Conservation (phyloP, 2,888 invertebrate species). For the Macrosiphum euphorbiae region DNA sequence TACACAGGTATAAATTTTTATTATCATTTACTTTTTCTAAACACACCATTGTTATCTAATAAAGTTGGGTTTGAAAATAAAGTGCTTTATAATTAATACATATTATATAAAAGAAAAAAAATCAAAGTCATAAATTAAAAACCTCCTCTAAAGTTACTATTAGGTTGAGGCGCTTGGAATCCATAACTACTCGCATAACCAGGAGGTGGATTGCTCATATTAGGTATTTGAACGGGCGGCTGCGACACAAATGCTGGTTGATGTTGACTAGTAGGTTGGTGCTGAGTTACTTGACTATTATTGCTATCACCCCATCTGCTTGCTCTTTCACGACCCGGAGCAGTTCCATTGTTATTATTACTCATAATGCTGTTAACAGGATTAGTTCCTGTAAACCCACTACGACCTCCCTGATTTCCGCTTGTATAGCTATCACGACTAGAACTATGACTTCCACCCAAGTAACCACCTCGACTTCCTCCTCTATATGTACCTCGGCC, state of each 20-base stretch:
- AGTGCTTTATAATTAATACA: conserved; percentile 44
- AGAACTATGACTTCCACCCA: conserved; percentile 29
- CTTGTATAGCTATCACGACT: conserved; percentile 44
- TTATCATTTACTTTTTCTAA: conserved; percentile 13
- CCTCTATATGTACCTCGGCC: conserved; percentile 29
- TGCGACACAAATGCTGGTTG: conserved; percentile 55
- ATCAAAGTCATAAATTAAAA: conserved; percentile 45
- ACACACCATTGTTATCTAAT: conserved; percentile 30
- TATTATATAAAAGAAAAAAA: conserved; percentile 8
- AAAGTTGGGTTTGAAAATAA: conserved; percentile 49
- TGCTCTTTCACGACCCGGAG: conserved; percentile 51
- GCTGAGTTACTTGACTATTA: conserved; percentile 50
- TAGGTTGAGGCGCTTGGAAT: conserved; percentile 41
- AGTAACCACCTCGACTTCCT: conserved; percentile 39
- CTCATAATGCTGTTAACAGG: background rate
- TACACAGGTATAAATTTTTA: conserved; percentile 14
- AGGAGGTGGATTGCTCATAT: conserved; percentile 57
- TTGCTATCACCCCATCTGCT: conserved; percentile 63
- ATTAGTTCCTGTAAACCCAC: conserved; percentile 47
- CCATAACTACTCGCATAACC: conserved; percentile 49
- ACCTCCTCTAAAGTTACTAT: conserved; percentile 52
- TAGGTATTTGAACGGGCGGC: conserved; percentile 53
- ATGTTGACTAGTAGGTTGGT: conserved; percentile 58
- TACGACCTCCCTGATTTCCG: conserved; percentile 60
- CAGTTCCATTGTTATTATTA: conserved; percentile 42